Evolutionary conservation across 2,888 invertebrate species (phyloP), one percentile per base, ranked within the genome.

Genomic region (Xestia rhomboidea): DNA sequence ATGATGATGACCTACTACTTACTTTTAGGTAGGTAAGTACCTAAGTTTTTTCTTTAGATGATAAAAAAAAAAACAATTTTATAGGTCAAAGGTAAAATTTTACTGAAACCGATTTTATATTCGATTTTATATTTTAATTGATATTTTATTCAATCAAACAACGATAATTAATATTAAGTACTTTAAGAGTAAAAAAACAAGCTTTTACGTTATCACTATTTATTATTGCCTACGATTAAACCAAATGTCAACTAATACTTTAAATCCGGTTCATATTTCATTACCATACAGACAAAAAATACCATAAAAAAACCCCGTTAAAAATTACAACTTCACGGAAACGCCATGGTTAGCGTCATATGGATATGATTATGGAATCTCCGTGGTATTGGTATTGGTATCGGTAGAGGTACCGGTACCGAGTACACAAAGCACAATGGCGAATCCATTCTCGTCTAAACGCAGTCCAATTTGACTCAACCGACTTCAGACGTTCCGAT

Each of bases 401-500:
- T 73, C 30, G 44, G 49, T 71, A 24, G 54, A n/a, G 30, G 46
- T 62, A n/a, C 4, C 30, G 10, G 38, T 51, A 51, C 2, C 30
- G 38, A 68, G 11, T 69, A 79, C 60, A 60, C 49, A 79, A 68
- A 72, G 71, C 30, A 69, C 71, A 76, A 73, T 72, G 44, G 68
- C 62, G 57, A 69, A 83, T 81, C 68, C 27, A 69, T 84, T 72
- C 81, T 77, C 46, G 67, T 84, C 68, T 77, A 81, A 83, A 84
- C 81, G 77, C 83, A 78, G 69, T 69, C 84, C 72, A 83, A 84
- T 84, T 84, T 75, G 38, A 60, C 60, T 83, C 67, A 73, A 79
- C 79, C 51, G 69, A 82, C 66, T 82, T 82, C 51, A 73, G 69
- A 63, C 60, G 60, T 66, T 77, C 60, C 51, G 75, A 60, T 70